Evolutionary conservation across 1,140 invertebrate species (phyloP).

Genomic region (Linepithema humile): DNA sequence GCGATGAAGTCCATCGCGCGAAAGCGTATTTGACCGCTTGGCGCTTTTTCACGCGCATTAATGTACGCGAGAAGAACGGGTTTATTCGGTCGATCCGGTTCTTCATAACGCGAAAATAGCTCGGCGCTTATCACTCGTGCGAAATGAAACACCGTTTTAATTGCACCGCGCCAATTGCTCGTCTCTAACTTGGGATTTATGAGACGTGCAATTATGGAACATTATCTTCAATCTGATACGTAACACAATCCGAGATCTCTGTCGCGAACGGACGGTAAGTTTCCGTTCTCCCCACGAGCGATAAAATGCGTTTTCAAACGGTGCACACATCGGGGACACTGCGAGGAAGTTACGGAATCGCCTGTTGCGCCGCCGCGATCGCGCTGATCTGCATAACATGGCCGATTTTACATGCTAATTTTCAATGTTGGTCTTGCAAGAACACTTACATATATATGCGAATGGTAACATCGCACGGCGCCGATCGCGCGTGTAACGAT

Average conservation of each 20-base stretch:
- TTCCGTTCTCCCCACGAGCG: not conserved
- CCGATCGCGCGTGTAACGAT: not conserved
- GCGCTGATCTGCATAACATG: not conserved
- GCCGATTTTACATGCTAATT: constrained; percentile 28
- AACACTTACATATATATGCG: not conserved
- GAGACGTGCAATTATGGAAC: not conserved
- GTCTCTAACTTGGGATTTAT: not conserved
- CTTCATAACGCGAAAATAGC: not conserved
- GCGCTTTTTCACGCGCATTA: not conserved
- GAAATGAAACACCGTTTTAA: constrained; percentile 21
- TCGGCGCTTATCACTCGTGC: not conserved
- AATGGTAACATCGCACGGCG: not conserved
- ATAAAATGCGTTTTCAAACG: not conserved
- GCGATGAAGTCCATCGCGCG: not conserved
- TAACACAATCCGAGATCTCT: not conserved
- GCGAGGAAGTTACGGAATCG: not conserved
- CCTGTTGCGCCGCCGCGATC: constrained; percentile 17
- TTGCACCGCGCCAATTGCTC: not conserved
- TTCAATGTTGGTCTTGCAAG: constrained; percentile 15
- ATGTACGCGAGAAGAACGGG: not conserved
- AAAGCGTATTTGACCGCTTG: not conserved
- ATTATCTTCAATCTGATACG: not conserved
- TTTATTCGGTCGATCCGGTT: not conserved
- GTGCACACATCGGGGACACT: too few relatives aligned
- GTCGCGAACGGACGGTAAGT: not conserved